Percentiles rank a stretch among this genome's conserved stretches.
Conservation (phyloP, 2,888 invertebrate species). For the Galerucella pusilla region DNA sequence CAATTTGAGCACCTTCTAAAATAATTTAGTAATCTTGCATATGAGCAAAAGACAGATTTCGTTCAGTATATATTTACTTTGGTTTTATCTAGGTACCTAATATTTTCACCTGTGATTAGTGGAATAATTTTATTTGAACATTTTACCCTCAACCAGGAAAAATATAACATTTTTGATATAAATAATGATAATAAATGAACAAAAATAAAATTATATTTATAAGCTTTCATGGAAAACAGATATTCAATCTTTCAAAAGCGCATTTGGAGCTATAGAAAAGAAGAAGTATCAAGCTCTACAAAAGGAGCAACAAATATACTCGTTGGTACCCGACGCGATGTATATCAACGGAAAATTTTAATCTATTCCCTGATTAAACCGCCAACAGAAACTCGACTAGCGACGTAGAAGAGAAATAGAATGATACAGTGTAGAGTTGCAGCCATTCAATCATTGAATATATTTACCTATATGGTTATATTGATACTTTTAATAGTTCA, state of each 20-base stretch:
- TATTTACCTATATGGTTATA: too few relatives aligned
- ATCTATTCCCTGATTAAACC: constrained; percentile 2
- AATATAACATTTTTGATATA: not conserved
- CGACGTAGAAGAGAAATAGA: not conserved
- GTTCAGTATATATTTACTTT: too few relatives aligned
- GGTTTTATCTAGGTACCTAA: too few relatives aligned
- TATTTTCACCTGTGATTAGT: not conserved
- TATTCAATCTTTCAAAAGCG: too few relatives aligned
- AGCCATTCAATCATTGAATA: not conserved
- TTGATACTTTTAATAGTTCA: too few relatives aligned
- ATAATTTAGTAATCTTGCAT: too few relatives aligned
- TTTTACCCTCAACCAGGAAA: not conserved
- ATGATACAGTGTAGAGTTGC: not conserved
- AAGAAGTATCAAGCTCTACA: not conserved
- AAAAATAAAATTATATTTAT: not conserved
- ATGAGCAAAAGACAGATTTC: too few relatives aligned
- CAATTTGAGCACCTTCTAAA: too few relatives aligned
- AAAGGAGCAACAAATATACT: not conserved
- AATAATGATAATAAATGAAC: not conserved
- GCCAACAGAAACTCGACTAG: not conserved
- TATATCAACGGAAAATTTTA: not conserved
- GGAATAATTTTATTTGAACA: not conserved
- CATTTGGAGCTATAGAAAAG: not conserved
- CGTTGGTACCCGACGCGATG: not conserved
- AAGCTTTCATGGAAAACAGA: too few relatives aligned